Percentiles rank a stretch among this genome's conserved stretches.
phyloP scores from a whole-genome alignment of 2,888 invertebrate genomes.

The Mesorhabditis spiculigera region DNA sequence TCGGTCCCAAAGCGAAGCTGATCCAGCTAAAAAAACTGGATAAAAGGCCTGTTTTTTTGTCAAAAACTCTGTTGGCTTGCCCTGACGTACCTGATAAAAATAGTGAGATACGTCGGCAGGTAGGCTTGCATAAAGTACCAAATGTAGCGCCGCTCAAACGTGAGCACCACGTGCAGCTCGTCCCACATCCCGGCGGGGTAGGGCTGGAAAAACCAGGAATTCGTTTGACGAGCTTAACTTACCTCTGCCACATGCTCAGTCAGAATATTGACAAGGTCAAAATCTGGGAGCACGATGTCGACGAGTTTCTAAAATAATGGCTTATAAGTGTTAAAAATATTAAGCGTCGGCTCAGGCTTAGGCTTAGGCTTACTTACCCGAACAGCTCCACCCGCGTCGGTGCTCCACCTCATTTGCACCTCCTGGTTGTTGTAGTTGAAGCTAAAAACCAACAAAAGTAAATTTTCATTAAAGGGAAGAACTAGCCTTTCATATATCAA shows the following conservation, averaged over 20 bases:
- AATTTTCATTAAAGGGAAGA: too few species aligned
- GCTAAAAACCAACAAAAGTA: too few species aligned
- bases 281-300: constrained; percentile 53
- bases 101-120: constrained; percentile 57
- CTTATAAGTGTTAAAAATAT: background rate
- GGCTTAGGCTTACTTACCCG: constrained; percentile 8
- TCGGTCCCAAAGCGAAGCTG: constrained; percentile 54
- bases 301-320: constrained; percentile 28
- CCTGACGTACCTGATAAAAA: constrained; percentile 48
- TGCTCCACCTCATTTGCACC: constrained; percentile 53
- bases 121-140: constrained; percentile 59
- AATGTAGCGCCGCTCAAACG: constrained; percentile 49
- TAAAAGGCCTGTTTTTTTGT: background rate
- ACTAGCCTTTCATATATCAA: constrained; percentile 49
- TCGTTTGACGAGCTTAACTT: background rate
- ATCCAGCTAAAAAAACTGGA: constrained; percentile 43
- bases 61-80: background rate
- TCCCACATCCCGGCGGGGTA: constrained; percentile 58
- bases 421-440: constrained; percentile 59
- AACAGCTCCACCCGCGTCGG: background rate
- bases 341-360: constrained; percentile 17
- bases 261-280: constrained; percentile 42
- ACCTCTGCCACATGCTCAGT: constrained; percentile 29
- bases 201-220: constrained; percentile 18
- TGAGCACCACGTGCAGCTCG: constrained; percentile 50